A percentile compares a stretch with the other conserved stretches of the same genome.
Evolutionary conservation across 2,888 invertebrate species (phyloP).

Genomic region (Magallana nippona): DNA sequence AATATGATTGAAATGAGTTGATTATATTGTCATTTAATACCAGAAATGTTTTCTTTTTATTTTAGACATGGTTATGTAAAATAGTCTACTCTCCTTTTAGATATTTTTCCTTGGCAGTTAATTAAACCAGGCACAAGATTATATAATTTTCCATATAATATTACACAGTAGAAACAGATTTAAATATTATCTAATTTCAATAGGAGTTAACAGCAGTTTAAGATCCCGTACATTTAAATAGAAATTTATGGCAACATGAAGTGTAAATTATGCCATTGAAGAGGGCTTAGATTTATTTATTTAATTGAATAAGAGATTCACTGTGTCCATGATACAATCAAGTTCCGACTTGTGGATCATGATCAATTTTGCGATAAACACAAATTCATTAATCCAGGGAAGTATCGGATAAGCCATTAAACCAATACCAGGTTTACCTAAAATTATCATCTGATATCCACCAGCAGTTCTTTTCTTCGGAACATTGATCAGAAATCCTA

Average conservation of each 20-base stretch:
- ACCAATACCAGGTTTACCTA: background rate
- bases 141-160: too few species aligned
- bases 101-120: too few species aligned
- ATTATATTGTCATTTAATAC: too few species aligned
- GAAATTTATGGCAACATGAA: background rate
- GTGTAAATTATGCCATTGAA: background rate
- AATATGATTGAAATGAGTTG: too few species aligned
- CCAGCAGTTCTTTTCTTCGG: background rate
- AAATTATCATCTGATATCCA: background rate
- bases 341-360: slow-evolving; percentile 12
- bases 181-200: too few species aligned
- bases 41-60: too few species aligned
- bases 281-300: background rate
- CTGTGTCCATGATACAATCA: background rate
- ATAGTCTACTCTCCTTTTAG: too few species aligned
- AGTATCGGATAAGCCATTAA: slow-evolving; percentile 20
- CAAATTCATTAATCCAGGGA: background rate
- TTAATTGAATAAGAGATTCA: background rate
- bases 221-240: too few species aligned
- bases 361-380: slow-evolving; percentile 22
- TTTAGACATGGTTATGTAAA: too few species aligned
- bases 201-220: too few species aligned
- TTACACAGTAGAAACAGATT: too few species aligned
- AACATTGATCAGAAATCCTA: slow-evolving; percentile 17
- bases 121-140: too few species aligned